Conservation (phyloP, 2,113 vertebrate species). For the Carassius gibelio region DNA sequence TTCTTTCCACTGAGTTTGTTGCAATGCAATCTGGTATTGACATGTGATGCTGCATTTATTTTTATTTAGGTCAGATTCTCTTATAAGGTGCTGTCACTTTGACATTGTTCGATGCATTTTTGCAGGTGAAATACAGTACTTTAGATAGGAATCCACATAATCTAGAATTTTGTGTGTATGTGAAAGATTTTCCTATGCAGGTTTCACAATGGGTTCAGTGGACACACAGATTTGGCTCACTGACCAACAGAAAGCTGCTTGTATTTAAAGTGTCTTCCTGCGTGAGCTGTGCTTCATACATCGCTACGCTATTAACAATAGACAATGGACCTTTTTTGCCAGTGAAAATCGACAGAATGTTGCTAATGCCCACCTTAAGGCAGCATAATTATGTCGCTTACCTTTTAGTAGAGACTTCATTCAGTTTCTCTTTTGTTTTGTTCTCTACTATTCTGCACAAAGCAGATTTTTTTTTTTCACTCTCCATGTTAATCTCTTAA, state of each 20-base stretch:
- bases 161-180: neutral
- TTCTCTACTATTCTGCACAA: neutral
- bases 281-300: neutral
- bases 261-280: neutral
- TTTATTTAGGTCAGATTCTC: neutral
- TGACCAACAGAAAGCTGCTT: neutral
- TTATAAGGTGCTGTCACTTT: neutral
- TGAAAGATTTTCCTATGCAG: neutral
- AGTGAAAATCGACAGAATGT: neutral
- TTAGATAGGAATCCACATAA: neutral
- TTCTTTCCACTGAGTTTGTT: neutral
- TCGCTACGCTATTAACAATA: neutral
- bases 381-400: neutral
- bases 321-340: neutral
- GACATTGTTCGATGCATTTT: neutral
- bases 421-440: neutral
- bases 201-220: neutral
- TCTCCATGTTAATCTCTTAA: constrained; percentile 19
- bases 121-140: neutral
- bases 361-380: neutral
- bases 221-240: neutral
- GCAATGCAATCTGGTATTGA: neutral
- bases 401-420: neutral
- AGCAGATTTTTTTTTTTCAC: neutral
- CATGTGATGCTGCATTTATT: neutral